Conservation (phyloP, 2,797 vertebrate genomes). For the Nyctalus aviator region DNA sequence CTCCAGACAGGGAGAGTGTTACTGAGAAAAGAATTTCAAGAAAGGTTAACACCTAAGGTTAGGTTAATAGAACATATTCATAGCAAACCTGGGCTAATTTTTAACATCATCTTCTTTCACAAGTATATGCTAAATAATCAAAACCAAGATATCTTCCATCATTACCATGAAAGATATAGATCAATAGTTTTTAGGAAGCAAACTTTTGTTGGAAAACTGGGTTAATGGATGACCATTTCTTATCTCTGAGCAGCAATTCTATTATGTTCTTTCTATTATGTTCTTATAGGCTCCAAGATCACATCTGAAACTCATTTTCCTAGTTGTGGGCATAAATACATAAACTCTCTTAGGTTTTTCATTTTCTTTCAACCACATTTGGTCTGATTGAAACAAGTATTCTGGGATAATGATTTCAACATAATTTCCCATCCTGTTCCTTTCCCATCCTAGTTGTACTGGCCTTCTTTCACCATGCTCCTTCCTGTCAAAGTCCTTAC, state of each 20-base stretch:
- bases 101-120: neutral
- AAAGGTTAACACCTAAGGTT: neutral
- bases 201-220: neutral
- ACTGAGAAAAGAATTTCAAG: neutral
- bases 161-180: neutral
- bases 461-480: neutral
- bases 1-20: neutral
- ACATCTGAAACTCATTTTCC: conserved; percentile 17
- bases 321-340: neutral
- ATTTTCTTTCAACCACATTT: neutral
- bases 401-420: neutral
- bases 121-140: neutral
- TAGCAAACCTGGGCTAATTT: neutral
- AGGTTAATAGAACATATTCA: neutral
- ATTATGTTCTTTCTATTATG: neutral
- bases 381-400: neutral
- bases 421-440: neutral
- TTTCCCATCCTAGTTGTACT: neutral
- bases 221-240: neutral
- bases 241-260: conserved; percentile 16
- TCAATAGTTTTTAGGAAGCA: neutral
- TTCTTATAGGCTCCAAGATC: neutral
- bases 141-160: neutral
- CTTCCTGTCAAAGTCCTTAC: neutral
- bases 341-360: conserved; percentile 4